A percentile compares a stretch with the other conserved stretches of the same genome.
These are phyloP conservation scores for Sapayoa aenigma DNA, from an alignment of 2,113 vertebrate species.

Conservation along the genomic window DNA sequence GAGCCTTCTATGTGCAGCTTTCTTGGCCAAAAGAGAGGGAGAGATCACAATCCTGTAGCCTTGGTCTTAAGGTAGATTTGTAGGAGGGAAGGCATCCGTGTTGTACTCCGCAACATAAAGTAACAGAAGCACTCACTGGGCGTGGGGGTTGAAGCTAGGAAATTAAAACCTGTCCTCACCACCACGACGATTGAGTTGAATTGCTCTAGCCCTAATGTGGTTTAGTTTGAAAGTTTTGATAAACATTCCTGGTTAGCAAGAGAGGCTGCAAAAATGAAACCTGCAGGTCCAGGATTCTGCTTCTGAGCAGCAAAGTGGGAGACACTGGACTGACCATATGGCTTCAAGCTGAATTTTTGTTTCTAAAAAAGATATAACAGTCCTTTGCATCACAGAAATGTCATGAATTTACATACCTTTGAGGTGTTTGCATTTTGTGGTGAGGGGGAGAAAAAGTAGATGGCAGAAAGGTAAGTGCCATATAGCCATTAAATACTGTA, in stretches of 20 bases:
- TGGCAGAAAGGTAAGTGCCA: background rate
- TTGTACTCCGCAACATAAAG: background rate
- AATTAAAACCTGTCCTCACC: background rate
- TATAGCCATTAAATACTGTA: background rate
- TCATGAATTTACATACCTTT: background rate
- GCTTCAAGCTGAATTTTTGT: background rate
- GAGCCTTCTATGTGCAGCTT: background rate
- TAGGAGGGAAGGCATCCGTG: background rate
- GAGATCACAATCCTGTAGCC: background rate
- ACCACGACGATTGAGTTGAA: background rate
- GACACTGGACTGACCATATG: rapidly evolving
- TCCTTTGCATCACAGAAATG: background rate
- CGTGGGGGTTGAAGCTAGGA: too few relatives aligned
- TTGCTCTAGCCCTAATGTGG: background rate
- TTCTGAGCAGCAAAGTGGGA: background rate
- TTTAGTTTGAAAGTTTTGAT: background rate
- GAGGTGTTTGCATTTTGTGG: background rate
- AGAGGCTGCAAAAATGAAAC: background rate
- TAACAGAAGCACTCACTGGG: background rate
- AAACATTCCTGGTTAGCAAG: background rate
- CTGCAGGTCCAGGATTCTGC: background rate
- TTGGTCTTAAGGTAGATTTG: background rate
- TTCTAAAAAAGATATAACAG: background rate
- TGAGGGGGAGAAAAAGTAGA: background rate
- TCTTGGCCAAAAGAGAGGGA: background rate